Evolutionary conservation across 2,113 vertebrate species (phyloP).

Genomic region (Centropus bengalensis): DNA sequence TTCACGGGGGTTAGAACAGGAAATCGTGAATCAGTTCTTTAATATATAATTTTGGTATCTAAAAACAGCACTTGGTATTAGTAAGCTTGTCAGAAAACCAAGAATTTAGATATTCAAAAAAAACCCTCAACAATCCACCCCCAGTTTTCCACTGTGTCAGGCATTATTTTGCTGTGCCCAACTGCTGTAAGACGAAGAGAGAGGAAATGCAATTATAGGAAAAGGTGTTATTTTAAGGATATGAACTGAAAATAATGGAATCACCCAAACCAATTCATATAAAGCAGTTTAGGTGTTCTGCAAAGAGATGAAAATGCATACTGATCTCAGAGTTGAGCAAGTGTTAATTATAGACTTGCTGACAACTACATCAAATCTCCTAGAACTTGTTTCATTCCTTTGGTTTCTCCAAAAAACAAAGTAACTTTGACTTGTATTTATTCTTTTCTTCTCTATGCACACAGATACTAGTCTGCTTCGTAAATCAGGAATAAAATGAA

Average conservation of each 20-base stretch:
- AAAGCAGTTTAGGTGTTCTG: not conserved
- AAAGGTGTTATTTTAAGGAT: conserved; percentile 61
- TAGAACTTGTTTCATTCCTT: not conserved
- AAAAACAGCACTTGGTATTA: conserved; percentile 59
- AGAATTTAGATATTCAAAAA: conserved; percentile 57
- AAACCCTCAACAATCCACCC: conserved; percentile 40
- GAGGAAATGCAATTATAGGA: conserved; percentile 36
- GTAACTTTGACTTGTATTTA: not conserved
- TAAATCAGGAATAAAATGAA: not conserved
- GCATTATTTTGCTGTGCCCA: conserved; percentile 57
- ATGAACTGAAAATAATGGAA: conserved; percentile 31
- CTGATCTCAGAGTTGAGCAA: conserved; percentile 14
- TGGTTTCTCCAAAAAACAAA: not conserved
- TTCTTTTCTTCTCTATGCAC: not conserved
- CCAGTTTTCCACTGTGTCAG: conserved; percentile 51
- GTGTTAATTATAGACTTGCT: conserved; percentile 10
- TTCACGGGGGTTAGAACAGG: conserved; percentile 35
- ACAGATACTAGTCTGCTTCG: not conserved
- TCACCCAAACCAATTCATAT: not conserved
- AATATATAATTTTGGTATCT: conserved; percentile 64
- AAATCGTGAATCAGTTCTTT: conserved; percentile 51
- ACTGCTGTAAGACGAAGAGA: conserved; percentile 43
- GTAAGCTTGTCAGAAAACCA: conserved; percentile 62
- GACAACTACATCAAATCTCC: not conserved
- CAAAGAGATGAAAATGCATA: not conserved